Percentiles rank a stretch among this genome's conserved stretches.
These are phyloP conservation scores for Andrena flavipes DNA, from an alignment of 2,888 invertebrate genomes.

Conservation along the genomic window DNA sequence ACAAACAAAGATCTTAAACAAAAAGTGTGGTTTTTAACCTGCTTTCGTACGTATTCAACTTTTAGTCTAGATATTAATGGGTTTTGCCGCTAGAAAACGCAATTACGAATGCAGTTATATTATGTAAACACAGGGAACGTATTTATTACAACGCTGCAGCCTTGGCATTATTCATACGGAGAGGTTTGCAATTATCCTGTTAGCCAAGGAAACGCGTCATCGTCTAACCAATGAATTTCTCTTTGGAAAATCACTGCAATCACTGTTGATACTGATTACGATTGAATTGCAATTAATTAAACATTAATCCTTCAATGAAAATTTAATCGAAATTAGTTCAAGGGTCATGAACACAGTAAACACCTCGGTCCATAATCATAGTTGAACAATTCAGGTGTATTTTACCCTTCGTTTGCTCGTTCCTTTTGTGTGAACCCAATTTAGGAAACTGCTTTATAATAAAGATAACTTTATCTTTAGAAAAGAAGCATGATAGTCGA, in stretches of 20 bases:
- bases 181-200: constrained; percentile 16
- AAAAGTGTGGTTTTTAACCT: too few species aligned
- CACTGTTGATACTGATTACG: too few species aligned
- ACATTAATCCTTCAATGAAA: not conserved
- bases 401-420: not conserved
- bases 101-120: not conserved
- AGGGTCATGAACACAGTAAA: too few species aligned
- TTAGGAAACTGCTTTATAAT: not conserved
- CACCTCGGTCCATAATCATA: too few species aligned
- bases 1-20: too few species aligned
- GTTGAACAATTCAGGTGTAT: too few species aligned
- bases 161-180: constrained; percentile 22
- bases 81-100: not conserved
- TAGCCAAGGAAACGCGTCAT: not conserved
- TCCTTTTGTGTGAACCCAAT: not conserved
- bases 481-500: not conserved
- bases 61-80: too few species aligned
- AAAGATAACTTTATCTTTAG: not conserved
- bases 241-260: not conserved
- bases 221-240: not conserved
- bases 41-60: too few species aligned
- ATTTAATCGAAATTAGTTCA: not conserved
- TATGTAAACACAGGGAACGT: not conserved
- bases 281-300: too few species aligned
- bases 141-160: not conserved